phyloP scores from a whole-genome alignment of 1,140 invertebrate species.

The Trypoxylus dichotomus region DNA sequence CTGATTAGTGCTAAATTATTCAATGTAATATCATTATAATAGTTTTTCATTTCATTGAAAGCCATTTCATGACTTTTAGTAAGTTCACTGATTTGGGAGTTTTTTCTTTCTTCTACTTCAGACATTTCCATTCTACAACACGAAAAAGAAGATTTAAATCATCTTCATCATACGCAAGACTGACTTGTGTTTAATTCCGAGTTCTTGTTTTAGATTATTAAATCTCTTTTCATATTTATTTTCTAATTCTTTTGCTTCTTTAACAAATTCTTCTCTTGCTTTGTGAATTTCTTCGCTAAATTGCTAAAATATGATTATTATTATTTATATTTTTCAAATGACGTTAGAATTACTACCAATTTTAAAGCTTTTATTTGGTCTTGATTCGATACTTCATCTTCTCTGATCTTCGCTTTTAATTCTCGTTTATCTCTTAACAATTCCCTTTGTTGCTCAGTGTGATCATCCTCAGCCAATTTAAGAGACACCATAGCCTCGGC shows the following conservation, averaged over 20 bases:
- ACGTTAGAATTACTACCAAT: constrained; percentile 55
- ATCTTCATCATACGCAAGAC: background rate
- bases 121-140: constrained; percentile 68
- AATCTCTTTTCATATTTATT: constrained; percentile 81
- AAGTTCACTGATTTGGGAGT: constrained; percentile 78
- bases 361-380: constrained; percentile 67
- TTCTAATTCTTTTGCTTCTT: constrained; percentile 76
- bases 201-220: constrained; percentile 68
- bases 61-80: constrained; percentile 82
- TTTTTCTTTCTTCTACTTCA: constrained; percentile 89
- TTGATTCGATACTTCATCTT: constrained; percentile 69
- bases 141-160: background rate
- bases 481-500: constrained; percentile 75
- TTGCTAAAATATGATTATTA: constrained; percentile 32
- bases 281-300: constrained; percentile 58
- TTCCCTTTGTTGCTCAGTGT: constrained; percentile 73
- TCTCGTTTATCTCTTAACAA: constrained; percentile 77
- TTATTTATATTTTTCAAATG: background rate
- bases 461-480: constrained; percentile 74
- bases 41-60: constrained; percentile 87
- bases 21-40: constrained; percentile 91
- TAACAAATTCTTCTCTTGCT: constrained; percentile 71
- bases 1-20: constrained; percentile 86
- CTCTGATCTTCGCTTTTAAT: constrained; percentile 72
- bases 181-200: constrained; percentile 66